These are phyloP conservation scores for Vesta saturnalis DNA, from an alignment of 2,888 invertebrate genomes.

Conservation along the genomic window DNA sequence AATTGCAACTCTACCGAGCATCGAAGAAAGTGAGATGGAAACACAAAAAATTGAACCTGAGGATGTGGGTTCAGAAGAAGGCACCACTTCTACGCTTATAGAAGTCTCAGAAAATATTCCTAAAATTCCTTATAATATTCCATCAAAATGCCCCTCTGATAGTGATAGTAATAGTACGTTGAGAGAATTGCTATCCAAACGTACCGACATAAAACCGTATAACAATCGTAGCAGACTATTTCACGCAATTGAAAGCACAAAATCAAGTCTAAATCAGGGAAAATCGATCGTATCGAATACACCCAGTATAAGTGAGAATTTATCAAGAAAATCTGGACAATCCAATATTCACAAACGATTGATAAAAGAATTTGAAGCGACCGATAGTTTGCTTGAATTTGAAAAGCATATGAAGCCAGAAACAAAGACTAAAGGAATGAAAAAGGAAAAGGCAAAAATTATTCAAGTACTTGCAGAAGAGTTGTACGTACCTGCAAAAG, in stretches of 20 bases:
- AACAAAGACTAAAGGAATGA: not conserved
- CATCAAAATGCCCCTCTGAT: too few relatives aligned
- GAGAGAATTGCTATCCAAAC: too few relatives aligned
- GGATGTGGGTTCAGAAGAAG: not conserved
- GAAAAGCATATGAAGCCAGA: constrained; percentile 17
- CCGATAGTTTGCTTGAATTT: constrained; percentile 26
- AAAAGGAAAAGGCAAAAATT: not conserved
- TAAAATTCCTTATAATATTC: constrained; percentile 7
- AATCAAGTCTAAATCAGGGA: too few relatives aligned
- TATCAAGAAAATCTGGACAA: constrained; percentile 13
- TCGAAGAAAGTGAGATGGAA: not conserved
- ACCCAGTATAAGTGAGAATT: not conserved
- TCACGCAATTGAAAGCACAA: too few relatives aligned
- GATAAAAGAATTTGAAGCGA: constrained; percentile 16
- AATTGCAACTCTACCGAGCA: not conserved
- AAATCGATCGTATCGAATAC: not conserved
- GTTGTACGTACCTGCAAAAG: constrained; percentile 27
- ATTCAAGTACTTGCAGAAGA: constrained; percentile 26
- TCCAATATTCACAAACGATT: constrained; percentile 13
- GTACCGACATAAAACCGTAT: too few relatives aligned
- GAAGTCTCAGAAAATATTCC: constrained; percentile 4
- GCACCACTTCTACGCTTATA: too few relatives aligned
- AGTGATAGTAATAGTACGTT: too few relatives aligned
- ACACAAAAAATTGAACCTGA: constrained; percentile 8
- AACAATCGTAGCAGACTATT: too few relatives aligned